Base-by-base conservation (phyloP, 2,113 vertebrate genomes). In the Haplochromis vanheusdeni region DNA sequence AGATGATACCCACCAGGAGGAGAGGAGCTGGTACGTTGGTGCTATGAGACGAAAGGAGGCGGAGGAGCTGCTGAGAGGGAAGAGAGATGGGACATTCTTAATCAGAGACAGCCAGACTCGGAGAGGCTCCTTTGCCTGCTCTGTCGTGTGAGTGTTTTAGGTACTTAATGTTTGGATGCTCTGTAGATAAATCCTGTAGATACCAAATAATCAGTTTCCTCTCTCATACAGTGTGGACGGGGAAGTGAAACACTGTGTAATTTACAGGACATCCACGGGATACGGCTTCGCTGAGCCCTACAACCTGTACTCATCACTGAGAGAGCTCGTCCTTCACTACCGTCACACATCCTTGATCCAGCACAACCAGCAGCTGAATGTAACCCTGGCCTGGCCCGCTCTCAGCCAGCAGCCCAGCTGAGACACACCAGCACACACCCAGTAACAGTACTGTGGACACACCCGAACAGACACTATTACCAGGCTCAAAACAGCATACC, bases 331-430 rank as follows among this genome's bases (percentile, higher is more conserved):
- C 95, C 97, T 99, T 91, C 99, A 99, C 97, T 99, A 99, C 93
- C 97, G 98, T 91, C 98, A 99, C 95, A 99, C 99, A 1, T 99
- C 99, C 45, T 97, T 99, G 0, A 97, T 99, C 94, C 98, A 99
- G 96, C 99, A 99, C 97, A 99, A 99, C 91, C 98, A 99, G 97
- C 98, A 98, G 95, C 97, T 99, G 95, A 99, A 99, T 90, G 99
- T 99, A 96, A 99, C 98, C 80, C 97, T 99, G 96, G 97, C 98
- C 95, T 98, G 98, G 97, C 99, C 99, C 2, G 98, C 98, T 90
- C 98, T 99, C 92, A 97, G 97, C 87, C 98, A 98, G 94, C 98
- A 98, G 87, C 68, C 92, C 93, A 93, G 93, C 91, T 94, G 92
- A 95, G 94, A 90, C 73, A 83, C 93, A 92, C 91, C 92, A 94